Conservation (phyloP, 2,797 vertebrate genomes). For the Pteropus rufus region DNA sequence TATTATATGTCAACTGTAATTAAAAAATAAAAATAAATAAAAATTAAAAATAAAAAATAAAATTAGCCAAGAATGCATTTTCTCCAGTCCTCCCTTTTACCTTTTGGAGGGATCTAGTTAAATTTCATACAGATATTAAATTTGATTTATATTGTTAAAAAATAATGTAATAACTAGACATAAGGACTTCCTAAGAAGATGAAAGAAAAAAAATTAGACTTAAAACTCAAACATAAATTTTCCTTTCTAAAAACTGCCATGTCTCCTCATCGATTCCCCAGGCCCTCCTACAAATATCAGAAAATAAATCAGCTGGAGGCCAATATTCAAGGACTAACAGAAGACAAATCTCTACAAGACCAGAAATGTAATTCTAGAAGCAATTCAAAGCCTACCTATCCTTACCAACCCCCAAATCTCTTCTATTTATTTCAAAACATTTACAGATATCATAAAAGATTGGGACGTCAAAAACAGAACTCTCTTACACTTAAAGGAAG, state of each 20-base stretch:
- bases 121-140: too few species aligned
- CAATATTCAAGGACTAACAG: too few species aligned
- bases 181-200: background rate
- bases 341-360: background rate
- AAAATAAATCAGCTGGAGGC: too few species aligned
- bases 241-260: background rate
- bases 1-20: too few species aligned
- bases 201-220: background rate
- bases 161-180: background rate
- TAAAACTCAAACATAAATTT: background rate
- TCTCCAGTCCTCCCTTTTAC: too few species aligned
- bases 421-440: background rate
- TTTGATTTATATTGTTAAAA: background rate
- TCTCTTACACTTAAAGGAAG: background rate
- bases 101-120: too few species aligned
- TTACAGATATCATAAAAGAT: background rate
- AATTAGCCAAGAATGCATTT: too few species aligned
- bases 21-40: too few species aligned
- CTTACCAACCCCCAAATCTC: background rate
- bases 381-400: background rate
- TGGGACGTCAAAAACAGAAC: background rate
- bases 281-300: too few species aligned
- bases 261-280: too few species aligned
- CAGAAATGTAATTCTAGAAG: background rate
- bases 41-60: too few species aligned